phyloP scores from a whole-genome alignment of 2,113 vertebrate genomes.

The Collichthys lucidus region DNA sequence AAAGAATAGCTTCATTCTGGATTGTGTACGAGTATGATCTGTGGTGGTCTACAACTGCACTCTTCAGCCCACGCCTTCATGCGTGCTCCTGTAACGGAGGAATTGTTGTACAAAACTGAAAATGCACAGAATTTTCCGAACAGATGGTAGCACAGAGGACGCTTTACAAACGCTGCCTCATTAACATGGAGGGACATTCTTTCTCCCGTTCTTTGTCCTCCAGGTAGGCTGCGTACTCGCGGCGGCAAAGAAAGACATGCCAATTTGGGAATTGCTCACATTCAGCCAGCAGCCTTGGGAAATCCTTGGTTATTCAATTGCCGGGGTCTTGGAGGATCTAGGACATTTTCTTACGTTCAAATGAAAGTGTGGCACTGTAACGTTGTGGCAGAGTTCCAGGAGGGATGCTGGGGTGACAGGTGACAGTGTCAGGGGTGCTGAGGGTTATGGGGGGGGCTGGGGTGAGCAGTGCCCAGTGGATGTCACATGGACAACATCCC shows the following conservation, averaged over 20 bases:
- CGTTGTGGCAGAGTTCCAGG: conserved; percentile 5
- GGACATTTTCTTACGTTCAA: neutral
- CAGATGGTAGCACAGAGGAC: conserved; percentile 56
- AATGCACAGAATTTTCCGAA: neutral
- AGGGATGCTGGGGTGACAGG: conserved; percentile 1
- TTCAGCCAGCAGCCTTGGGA: neutral
- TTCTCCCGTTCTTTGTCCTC: conserved; percentile 49
- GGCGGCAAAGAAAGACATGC: neutral
- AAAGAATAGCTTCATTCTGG: neutral
- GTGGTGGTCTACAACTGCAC: neutral
- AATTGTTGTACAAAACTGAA: neutral
- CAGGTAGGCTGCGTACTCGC: conserved; percentile 18
- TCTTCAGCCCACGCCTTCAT: neutral
- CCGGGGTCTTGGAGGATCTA: neutral
- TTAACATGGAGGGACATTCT: conserved; percentile 41
- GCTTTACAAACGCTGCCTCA: conserved; percentile 44
- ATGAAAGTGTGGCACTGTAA: neutral
- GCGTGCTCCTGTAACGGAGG: neutral
- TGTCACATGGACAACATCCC: conserved; percentile 22
- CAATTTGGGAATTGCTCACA: neutral
- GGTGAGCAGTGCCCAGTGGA: conserved; percentile 21
- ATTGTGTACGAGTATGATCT: neutral
- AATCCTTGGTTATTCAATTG: neutral
- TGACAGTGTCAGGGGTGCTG: conserved; percentile 23
- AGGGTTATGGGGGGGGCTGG: conserved; percentile 17